These are phyloP conservation scores for Tenualosa ilisha DNA, from an alignment of 2,797 vertebrate species.

Conservation along the genomic window DNA sequence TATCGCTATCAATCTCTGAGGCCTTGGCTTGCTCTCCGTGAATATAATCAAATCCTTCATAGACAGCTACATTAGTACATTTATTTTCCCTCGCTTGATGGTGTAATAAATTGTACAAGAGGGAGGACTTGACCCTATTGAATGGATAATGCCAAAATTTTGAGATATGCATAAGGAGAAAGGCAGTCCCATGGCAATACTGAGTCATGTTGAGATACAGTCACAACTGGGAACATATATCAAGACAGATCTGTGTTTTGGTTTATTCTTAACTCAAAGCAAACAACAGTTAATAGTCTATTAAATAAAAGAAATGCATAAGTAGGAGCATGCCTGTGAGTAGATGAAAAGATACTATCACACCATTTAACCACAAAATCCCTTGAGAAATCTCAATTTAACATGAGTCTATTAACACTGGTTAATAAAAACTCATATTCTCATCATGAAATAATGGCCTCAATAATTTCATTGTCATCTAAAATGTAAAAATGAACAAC, in stretches of 20 bases:
- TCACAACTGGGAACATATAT: no score
- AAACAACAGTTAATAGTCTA: not conserved
- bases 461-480: not conserved
- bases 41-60: not conserved
- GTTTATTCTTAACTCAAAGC: not conserved
- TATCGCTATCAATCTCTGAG: not conserved
- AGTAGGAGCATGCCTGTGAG: not conserved
- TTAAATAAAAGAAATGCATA: not conserved
- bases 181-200: not conserved
- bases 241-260: not conserved
- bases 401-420: not conserved
- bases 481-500: not conserved
- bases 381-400: not conserved
- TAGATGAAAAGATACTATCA: not conserved
- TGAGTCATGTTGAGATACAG: not conserved
- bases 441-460: not conserved
- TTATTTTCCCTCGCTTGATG: not conserved
- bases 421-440: not conserved
- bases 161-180: not conserved
- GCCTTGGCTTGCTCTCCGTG: not conserved
- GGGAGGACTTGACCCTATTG: not conserved
- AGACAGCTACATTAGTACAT: not conserved
- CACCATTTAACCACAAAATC: not conserved
- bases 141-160: not conserved
- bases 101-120: not conserved